Evolutionary conservation across 2,888 invertebrate species (phyloP), one percentile per base, ranked within the genome.

Genomic region (Adineta ricciae): DNA sequence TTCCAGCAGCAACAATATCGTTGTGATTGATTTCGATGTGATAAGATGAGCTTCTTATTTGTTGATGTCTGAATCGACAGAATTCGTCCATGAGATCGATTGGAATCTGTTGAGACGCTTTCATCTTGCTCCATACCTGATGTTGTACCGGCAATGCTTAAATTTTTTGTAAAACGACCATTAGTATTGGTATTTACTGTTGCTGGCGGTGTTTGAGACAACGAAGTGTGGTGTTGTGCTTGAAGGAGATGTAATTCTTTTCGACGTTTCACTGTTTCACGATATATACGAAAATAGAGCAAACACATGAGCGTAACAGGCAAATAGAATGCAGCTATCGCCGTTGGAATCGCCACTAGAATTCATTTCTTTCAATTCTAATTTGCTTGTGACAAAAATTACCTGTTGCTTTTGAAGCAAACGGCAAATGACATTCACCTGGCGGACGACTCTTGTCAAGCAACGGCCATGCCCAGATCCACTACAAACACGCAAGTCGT

Each of bases 261-360:
- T 91, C 97, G 96, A 88, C 99, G 93, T 90, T 96, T 96, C 91
- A 96, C 94, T 50, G 98, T 99, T 92, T 97, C 97, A 87, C 94
- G 93, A 94, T 96, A 99, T 91, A 99, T 97, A 89, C 95, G 93
- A 93, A 94, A 95, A 91, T 97, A 97, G 87, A 97, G 93, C 90
- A 95, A 93, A 90, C 94, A 94, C 97, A 99, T 99, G 88, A 99
- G 95, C 86, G 95, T 94, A 88, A 98, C 96, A 41, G 98, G 98
- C 89, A 97, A 94, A 92, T 97, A 99, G 92, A 98, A 99, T 86
- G 98, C 98, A 85, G 96, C 95, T 87, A 97, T 94, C 27, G 97
- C 96, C 73, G 97, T 98, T 78, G 78, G 78, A 78, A 78, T 78
- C n/a, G 78, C 38, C 24, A 78, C 38, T 78, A 41, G 24, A 64